These are phyloP conservation scores for Trachythela sp. DNA, from an alignment of 64 coral and sea anemone genomes.

Conservation along the genomic window DNA sequence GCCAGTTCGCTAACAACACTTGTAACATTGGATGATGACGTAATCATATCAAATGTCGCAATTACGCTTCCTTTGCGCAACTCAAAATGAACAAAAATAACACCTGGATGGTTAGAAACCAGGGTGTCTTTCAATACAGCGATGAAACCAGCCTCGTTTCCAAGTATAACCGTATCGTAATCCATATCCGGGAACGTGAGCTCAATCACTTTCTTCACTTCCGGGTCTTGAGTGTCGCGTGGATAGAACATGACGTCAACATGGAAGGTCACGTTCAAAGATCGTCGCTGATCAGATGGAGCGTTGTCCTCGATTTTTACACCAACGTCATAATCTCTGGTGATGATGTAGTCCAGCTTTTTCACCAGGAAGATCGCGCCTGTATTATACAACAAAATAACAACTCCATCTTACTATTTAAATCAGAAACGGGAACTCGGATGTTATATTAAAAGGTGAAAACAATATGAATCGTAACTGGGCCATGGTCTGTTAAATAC, in stretches of 20 bases:
- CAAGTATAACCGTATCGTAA: neutral
- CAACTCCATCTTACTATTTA: too few species aligned
- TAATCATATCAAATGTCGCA: neutral
- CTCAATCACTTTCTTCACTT: neutral
- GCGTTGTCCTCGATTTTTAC: neutral
- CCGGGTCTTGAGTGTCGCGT: neutral
- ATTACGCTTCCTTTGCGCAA: neutral
- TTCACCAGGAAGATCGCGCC: neutral
- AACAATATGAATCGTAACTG: too few species aligned
- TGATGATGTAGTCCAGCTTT: neutral
- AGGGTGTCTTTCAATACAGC: neutral
- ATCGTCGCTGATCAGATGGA: neutral
- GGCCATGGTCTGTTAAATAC: too few species aligned
- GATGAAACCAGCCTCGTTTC: neutral
- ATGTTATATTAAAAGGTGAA: too few species aligned
- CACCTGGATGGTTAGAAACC: neutral
- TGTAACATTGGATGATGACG: neutral
- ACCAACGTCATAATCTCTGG: neutral
- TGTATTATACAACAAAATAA: neutral
- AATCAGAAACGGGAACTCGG: too few species aligned
- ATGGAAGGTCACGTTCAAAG: neutral
- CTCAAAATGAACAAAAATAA: neutral
- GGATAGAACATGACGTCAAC: neutral
- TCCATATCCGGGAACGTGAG: neutral
- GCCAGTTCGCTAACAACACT: neutral